Percentiles rank a stretch among this genome's conserved stretches.
Conservation (phyloP, 1,140 invertebrate species). For the Nixonia krombeini region DNA sequence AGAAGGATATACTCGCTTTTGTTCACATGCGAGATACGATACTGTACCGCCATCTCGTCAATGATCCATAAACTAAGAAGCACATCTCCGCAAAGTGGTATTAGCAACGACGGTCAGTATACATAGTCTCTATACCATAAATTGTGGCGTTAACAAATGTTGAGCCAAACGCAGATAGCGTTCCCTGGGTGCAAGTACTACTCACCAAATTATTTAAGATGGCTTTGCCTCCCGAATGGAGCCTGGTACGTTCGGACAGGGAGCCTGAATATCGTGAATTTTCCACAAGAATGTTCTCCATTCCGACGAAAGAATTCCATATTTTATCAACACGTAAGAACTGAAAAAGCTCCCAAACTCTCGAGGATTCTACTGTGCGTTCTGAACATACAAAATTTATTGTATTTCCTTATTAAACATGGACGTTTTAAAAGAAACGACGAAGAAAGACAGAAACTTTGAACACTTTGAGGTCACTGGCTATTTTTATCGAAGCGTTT, state of each 20-base stretch:
- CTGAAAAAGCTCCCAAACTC: background rate
- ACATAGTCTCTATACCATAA: constrained; percentile 59
- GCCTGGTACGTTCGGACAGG: constrained; percentile 1
- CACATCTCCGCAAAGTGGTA: constrained; percentile 38
- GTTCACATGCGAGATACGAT: constrained; percentile 18
- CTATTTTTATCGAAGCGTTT: too few species aligned
- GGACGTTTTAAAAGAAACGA: background rate
- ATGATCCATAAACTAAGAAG: constrained; percentile 34
- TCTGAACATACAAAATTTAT: constrained; percentile 4
- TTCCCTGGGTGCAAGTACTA: constrained; percentile 20
- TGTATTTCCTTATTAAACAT: background rate
- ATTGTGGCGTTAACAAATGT: constrained; percentile 49
- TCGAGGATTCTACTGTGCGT: background rate
- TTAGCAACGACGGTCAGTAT: constrained; percentile 44
- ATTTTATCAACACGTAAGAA: constrained; percentile 8
- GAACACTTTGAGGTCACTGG: too few species aligned
- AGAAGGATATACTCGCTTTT: background rate
- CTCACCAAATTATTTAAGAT: constrained; percentile 45
- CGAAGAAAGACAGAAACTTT: too few species aligned
- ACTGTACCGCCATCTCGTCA: constrained; percentile 27
- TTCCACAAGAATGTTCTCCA: constrained; percentile 8
- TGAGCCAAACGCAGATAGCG: constrained; percentile 32
- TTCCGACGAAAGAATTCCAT: constrained; percentile 4
- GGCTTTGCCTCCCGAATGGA: constrained; percentile 22
- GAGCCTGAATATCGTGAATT: constrained; percentile 9